Conservation (phyloP, 1,140 invertebrate genomes). For the Caenorhabditis brenneri region DNA sequence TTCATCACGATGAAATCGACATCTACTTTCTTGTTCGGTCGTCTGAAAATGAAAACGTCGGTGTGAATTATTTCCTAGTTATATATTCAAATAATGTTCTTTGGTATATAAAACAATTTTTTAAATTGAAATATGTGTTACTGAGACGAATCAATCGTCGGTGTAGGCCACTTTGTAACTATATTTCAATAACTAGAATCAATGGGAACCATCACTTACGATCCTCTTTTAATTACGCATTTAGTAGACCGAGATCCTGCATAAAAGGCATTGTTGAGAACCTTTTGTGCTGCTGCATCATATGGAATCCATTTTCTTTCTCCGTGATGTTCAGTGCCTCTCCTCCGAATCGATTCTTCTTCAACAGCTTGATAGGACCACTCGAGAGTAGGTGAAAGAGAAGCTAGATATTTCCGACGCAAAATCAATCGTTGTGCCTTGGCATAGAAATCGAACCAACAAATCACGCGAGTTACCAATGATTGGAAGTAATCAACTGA, state of each 20-base stretch:
- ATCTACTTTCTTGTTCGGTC: not conserved
- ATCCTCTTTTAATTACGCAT: not conserved
- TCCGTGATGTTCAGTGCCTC: not conserved
- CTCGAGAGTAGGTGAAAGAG: not conserved
- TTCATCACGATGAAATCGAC: constrained; percentile 19
- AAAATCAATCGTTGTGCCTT: not conserved
- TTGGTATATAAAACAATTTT: too few relatives aligned
- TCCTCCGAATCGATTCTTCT: not conserved
- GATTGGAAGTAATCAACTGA: constrained; percentile 7
- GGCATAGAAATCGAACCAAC: constrained; percentile 17
- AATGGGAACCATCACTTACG: not conserved
- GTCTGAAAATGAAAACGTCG: not conserved
- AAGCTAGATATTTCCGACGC: not conserved
- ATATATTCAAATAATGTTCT: too few relatives aligned
- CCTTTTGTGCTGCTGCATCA: not conserved
- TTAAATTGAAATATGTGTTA: too few relatives aligned
- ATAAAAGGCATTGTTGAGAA: constrained; percentile 42
- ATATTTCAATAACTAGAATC: not conserved
- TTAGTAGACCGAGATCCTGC: not conserved
- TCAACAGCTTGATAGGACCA: constrained; percentile 40
- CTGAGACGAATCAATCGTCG: too few relatives aligned
- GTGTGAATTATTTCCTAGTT: too few relatives aligned
- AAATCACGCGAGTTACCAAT: not conserved
- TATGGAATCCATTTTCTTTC: constrained; percentile 42
- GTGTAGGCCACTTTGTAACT: too few relatives aligned